Base-by-base conservation (phyloP, 1,140 invertebrate genomes). In the Saccostrea cuccullata region DNA sequence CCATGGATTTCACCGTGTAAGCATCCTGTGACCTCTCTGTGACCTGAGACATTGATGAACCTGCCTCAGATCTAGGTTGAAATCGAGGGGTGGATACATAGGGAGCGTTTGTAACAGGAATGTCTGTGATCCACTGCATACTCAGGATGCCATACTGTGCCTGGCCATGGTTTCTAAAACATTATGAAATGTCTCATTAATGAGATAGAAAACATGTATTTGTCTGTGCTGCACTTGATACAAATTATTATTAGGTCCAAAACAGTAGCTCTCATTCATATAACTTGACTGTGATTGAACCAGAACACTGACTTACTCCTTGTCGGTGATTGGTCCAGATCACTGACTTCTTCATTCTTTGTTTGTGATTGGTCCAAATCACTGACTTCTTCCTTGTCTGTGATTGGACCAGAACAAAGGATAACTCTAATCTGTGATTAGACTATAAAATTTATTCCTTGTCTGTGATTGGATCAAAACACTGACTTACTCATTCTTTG, bases 101-200 rank as follows among this genome's bases (percentile, higher is more conserved):
- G 1, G 30, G 26, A 77, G 70, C 23, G 3, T 77, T 77, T 23
- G 70, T 36, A 30, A 77, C 12, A 30, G 90, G 90, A 15, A 91
- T 84, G 20, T 83, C 86, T 55, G 90, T 91, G 12, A 89, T 89
- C 90, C 90, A 91, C 55, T 90, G 86, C 90, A 91, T 91, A 70
- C 89, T 87, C 36, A 91, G 86, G 36, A 91, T 83, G 23, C 90
- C 90, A 83, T 82, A 88, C 36, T 86, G 90, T 20, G 89, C 87
- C 58, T 89, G 84, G 1, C 90, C 90, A 60, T 83, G 83, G 40
- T 90, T 77, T 86, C 88, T 88, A 55, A 60, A 60, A 40, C 26
- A 20, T 23, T 47, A 11, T 2, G 20, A 23, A 47, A 17, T 20
- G 58, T 15, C 58, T 20, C n/a, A n/a, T 20, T 64, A 20, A 64